phyloP scores from a whole-genome alignment of 2,888 invertebrate species.

The Vanessa cardui region DNA sequence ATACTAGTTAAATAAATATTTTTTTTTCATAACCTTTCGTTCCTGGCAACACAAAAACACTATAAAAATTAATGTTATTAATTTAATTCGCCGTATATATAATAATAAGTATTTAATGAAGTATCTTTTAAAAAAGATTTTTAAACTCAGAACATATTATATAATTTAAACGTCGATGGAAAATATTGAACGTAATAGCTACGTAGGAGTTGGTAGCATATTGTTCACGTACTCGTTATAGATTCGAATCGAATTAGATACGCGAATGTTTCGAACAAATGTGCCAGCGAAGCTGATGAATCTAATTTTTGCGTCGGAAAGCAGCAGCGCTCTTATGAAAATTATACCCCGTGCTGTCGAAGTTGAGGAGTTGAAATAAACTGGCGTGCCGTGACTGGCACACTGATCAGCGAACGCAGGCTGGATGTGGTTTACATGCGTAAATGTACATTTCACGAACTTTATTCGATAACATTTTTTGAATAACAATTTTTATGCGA shows the following conservation, averaged over 20 bases:
- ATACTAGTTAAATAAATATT: too few relatives aligned
- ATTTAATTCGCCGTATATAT: too few relatives aligned
- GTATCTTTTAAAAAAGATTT: too few relatives aligned
- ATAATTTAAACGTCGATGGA: too few relatives aligned
- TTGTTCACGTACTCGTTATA: slow-evolving; percentile 69
- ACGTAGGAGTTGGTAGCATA: slow-evolving; percentile 62
- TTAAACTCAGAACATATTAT: too few relatives aligned
- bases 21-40: too few relatives aligned
- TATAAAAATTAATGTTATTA: too few relatives aligned
- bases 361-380: slow-evolving; percentile 80
- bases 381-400: slow-evolving; percentile 78
- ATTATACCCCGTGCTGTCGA: slow-evolving; percentile 74
- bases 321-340: slow-evolving; percentile 75
- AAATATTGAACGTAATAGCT: slow-evolving; percentile 50
- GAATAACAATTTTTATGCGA: slow-evolving; percentile 8
- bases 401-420: slow-evolving; percentile 51
- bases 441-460: slow-evolving; percentile 34
- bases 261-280: slow-evolving; percentile 65
- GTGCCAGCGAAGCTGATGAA: slow-evolving; percentile 71
- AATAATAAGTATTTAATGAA: too few relatives aligned
- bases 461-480: slow-evolving; percentile 27
- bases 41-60: too few relatives aligned
- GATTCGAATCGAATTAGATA: slow-evolving; percentile 69
- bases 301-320: slow-evolving; percentile 74
- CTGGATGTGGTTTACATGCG: slow-evolving; percentile 32